phyloP scores from a whole-genome alignment of 1,140 invertebrate genomes.

The Catajapyx aquilonaris region DNA sequence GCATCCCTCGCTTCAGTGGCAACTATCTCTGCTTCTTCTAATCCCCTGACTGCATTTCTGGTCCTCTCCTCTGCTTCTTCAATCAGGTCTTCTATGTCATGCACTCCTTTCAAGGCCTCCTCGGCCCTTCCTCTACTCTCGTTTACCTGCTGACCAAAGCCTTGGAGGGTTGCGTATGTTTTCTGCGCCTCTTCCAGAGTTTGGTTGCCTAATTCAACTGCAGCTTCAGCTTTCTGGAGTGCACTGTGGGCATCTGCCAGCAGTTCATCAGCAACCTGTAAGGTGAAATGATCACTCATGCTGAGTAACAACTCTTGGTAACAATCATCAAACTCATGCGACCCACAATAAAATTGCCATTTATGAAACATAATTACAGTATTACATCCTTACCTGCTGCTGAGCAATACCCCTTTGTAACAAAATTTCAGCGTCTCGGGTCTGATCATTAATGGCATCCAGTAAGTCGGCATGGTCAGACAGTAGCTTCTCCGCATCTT shows the following conservation, averaged over 20 bases:
- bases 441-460: too few species aligned
- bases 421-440: too few species aligned
- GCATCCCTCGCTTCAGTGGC: conserved; percentile 50
- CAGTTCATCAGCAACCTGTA: conserved; percentile 35
- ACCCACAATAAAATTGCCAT: too few species aligned
- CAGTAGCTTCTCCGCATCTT: too few species aligned
- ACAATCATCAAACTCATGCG: too few species aligned
- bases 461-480: too few species aligned
- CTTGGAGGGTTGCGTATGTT: conserved; percentile 59
- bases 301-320: too few species aligned
- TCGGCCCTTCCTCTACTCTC: conserved; percentile 48
- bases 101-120: conserved; percentile 36
- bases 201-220: conserved; percentile 59
- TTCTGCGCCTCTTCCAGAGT: conserved; percentile 69
- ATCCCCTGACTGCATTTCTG: conserved; percentile 26
- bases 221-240: conserved; percentile 48
- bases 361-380: too few species aligned
- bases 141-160: conserved; percentile 80
- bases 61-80: conserved; percentile 36
- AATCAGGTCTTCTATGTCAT: conserved; percentile 36
- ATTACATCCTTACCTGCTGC: conserved; percentile 23
- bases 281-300: too few species aligned
- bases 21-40: conserved; percentile 49
- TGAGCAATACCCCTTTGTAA: too few species aligned
- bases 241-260: conserved; percentile 45